Evolutionary conservation across 2,113 vertebrate genomes (phyloP).

Genomic region (Hemiprocne comata): DNA sequence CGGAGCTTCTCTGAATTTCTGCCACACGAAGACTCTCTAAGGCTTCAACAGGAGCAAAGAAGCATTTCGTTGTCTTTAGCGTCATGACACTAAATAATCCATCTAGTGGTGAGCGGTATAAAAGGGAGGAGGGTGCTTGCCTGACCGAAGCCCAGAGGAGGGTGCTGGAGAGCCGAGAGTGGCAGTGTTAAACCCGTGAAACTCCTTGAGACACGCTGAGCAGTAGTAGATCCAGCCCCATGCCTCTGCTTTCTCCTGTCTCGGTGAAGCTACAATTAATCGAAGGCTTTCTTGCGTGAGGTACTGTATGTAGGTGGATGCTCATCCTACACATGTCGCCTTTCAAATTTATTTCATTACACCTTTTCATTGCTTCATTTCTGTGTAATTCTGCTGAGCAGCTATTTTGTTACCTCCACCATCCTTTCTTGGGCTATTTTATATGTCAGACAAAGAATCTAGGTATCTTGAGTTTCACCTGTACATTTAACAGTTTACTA

Average conservation of each 20-base stretch:
- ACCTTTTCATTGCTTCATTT: neutral
- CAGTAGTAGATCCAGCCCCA: neutral
- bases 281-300: neutral
- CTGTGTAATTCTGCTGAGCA: neutral
- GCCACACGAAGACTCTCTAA: neutral
- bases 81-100: too few relatives aligned
- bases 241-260: neutral
- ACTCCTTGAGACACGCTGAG: accelerated
- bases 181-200: accelerated
- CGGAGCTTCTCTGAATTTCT: neutral
- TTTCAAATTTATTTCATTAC: neutral
- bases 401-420: neutral
- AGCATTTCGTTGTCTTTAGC: neutral
- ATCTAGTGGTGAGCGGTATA: accelerated
- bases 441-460: neutral
- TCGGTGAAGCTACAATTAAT: neutral
- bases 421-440: neutral
- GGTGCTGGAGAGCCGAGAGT: conserved; percentile 27
- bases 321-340: accelerated
- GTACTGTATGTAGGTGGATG: neutral
- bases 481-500: neutral
- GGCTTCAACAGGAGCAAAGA: neutral
- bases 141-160: neutral
- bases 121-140: neutral
- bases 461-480: neutral